A percentile compares a stretch with the other conserved stretches of the same genome.
These are phyloP conservation scores for Micrasema longulum DNA, from an alignment of 1,140 invertebrate species.

Conservation along the genomic window DNA sequence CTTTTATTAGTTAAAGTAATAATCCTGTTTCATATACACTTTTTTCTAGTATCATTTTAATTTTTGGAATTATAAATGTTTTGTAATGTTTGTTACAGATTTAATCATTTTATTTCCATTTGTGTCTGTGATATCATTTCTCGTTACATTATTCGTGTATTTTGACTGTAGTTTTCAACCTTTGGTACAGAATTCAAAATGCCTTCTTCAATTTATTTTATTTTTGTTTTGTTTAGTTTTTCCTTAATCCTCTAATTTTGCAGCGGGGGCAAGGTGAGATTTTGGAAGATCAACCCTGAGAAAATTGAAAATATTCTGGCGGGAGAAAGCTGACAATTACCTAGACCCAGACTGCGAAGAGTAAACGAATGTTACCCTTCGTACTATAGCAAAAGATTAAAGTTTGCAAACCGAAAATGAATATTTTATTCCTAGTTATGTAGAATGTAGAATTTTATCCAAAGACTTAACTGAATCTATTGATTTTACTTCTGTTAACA, in stretches of 20 bases:
- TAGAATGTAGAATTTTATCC: constrained; percentile 34
- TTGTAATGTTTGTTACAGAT: background rate
- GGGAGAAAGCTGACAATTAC: constrained; percentile 53
- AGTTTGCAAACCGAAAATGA: constrained; percentile 53
- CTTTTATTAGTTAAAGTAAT: too few species aligned
- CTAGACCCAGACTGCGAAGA: constrained; percentile 41
- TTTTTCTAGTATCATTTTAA: too few species aligned
- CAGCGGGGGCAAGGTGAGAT: constrained; percentile 53
- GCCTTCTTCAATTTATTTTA: constrained; percentile 30
- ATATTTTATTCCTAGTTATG: constrained; percentile 15
- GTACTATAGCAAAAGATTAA: constrained; percentile 48
- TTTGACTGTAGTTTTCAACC: background rate
- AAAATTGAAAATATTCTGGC: constrained; percentile 43
- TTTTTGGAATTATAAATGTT: too few species aligned
- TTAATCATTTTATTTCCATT: background rate
- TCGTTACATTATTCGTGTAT: background rate
- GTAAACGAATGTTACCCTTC: constrained; percentile 53
- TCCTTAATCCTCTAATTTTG: constrained; percentile 46
- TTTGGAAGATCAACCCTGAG: constrained; percentile 51
- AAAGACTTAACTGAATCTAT: constrained; percentile 42
- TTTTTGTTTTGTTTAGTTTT: constrained; percentile 46
- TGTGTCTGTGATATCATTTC: constrained; percentile 6
- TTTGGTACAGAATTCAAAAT: constrained; percentile 14
- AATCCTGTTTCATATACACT: too few species aligned
- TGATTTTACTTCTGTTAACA: constrained; percentile 32